Evolutionary conservation across 1,140 invertebrate species (phyloP).

Genomic region (Sarcophaga bullata): DNA sequence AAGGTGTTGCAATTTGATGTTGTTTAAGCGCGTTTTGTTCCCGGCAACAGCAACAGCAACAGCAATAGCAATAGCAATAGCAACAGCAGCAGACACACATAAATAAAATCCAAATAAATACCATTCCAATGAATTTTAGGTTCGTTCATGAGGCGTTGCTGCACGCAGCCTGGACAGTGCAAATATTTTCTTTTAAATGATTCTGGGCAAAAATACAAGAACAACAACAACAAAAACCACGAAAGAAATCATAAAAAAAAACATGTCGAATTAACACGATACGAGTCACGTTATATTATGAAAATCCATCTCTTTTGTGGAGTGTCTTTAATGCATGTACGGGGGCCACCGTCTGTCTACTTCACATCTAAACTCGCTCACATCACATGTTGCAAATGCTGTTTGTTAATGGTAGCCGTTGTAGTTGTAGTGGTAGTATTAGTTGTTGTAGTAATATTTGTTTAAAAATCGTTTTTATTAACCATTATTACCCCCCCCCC

Average conservation of each 20-base stretch:
- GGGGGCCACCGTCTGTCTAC: not conserved
- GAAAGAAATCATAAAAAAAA: slow-evolving; percentile 52
- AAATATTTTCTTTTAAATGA: slow-evolving; percentile 63
- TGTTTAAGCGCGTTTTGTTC: slow-evolving; percentile 62
- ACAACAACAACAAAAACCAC: not conserved
- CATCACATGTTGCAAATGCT: not conserved
- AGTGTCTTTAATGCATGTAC: not conserved
- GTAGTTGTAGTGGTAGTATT: not conserved
- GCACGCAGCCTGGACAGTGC: slow-evolving; percentile 51
- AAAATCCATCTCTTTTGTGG: not conserved
- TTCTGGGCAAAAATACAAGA: slow-evolving; percentile 46
- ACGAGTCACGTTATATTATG: slow-evolving; percentile 35
- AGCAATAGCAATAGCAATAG: too few relatives aligned
- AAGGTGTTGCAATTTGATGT: slow-evolving; percentile 65
- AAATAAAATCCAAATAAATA: slow-evolving; percentile 2
- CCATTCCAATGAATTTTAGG: slow-evolving; percentile 32
- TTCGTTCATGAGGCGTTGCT: slow-evolving; percentile 46
- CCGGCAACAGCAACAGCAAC: too few relatives aligned
- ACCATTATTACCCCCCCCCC: not conserved
- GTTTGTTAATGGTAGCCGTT: not conserved
- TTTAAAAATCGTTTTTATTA: slow-evolving; percentile 30
- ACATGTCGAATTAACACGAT: slow-evolving; percentile 65
- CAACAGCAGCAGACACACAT: slow-evolving; percentile 19
- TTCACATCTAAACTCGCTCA: not conserved
- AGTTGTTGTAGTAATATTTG: slow-evolving; percentile 30